phyloP scores from a whole-genome alignment of 2,113 vertebrate species.

The Aix galericulata region DNA sequence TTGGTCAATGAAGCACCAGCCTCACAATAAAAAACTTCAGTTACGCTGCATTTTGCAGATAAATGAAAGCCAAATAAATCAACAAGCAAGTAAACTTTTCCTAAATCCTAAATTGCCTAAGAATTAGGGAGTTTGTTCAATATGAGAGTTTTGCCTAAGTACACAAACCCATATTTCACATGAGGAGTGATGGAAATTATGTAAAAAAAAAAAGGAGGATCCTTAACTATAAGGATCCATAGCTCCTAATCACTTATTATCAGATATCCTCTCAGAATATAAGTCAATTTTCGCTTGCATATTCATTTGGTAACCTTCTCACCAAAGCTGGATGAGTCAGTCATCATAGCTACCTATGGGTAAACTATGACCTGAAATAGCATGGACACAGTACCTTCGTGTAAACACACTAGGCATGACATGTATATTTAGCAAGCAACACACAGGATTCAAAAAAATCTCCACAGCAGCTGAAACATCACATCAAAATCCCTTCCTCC shows the following conservation, averaged over 20 bases:
- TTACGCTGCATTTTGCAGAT: not conserved
- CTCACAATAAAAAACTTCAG: not conserved
- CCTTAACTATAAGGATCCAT: not conserved
- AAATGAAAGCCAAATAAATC: not conserved
- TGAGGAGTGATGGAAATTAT: not conserved
- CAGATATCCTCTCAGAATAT: not conserved
- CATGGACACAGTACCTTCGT: not conserved
- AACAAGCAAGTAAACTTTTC: not conserved
- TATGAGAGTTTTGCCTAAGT: not conserved
- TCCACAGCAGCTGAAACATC: not conserved
- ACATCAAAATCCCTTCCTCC: not conserved
- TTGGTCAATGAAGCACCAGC: not conserved
- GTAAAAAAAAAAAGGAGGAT: not conserved
- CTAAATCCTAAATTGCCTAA: not conserved
- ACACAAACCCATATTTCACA: not conserved
- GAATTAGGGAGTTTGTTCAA: not conserved
- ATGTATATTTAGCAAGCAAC: not conserved
- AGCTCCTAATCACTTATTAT: no score
- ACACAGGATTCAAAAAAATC: not conserved
- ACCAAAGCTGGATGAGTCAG: not conserved
- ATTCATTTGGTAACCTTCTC: not conserved
- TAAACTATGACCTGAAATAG: not conserved
- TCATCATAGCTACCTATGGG: not conserved
- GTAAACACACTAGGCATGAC: not conserved
- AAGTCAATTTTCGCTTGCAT: not conserved